Conservation (phyloP, 2,113 vertebrate species). For the Cettia cetti region DNA sequence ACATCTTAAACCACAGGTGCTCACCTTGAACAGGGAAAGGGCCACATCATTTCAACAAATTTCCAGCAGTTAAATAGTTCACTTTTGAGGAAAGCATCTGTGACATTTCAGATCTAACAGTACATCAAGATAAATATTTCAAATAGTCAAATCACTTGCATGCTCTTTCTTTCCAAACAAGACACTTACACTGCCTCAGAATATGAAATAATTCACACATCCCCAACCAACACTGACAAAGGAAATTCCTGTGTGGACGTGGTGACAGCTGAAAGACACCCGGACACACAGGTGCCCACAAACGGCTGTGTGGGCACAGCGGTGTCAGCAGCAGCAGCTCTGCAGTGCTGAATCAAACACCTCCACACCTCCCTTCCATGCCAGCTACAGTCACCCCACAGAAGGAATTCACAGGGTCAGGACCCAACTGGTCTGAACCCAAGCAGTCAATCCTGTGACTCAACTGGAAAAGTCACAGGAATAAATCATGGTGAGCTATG, state of each 20-base stretch:
- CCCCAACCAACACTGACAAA: neutral
- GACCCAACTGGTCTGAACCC: neutral
- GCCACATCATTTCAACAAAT: neutral
- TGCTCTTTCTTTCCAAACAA: neutral
- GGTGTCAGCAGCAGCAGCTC: neutral
- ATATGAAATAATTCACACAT: neutral
- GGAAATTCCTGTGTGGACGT: neutral
- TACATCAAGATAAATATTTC: neutral
- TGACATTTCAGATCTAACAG: neutral
- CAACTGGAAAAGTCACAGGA: neutral
- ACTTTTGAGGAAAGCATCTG: neutral
- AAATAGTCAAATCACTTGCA: neutral
- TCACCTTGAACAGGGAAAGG: neutral
- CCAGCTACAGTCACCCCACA: neutral
- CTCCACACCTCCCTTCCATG: neutral
- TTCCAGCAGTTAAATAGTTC: neutral
- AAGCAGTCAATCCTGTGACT: neutral
- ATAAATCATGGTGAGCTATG: neutral
- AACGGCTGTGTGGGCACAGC: neutral
- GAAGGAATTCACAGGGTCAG: neutral
- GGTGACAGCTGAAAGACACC: rapidly evolving
- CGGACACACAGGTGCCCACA: neutral
- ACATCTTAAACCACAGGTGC: neutral
- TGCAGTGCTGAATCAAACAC: neutral
- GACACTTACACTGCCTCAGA: neutral